A percentile compares a stretch with the other conserved stretches of the same genome.
phyloP scores from a whole-genome alignment of 2,888 invertebrate species.

The Neria commutata region DNA sequence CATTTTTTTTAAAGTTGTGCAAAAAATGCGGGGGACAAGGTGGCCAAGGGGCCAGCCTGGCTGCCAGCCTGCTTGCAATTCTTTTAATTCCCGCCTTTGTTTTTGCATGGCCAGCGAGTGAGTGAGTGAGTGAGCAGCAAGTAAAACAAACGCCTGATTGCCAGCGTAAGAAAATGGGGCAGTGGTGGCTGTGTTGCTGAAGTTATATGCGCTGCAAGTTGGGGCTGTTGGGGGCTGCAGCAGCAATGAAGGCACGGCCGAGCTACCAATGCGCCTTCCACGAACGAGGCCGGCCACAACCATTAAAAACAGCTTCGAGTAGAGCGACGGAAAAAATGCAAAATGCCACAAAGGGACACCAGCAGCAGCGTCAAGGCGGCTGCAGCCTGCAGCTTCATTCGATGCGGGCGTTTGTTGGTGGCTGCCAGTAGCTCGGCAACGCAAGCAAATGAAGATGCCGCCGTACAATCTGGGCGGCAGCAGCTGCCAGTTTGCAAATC shows the following conservation, averaged over 20 bases:
- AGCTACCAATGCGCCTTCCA: no score
- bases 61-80: conserved; percentile 10
- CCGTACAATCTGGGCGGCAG: conserved; percentile 13
- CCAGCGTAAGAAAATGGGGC: neutral
- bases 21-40: conserved; percentile 7
- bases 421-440: conserved; percentile 15
- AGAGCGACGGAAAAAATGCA: neutral
- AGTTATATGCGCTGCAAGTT: no score
- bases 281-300: no score
- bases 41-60: neutral
- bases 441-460: conserved; percentile 51
- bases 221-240: no score
- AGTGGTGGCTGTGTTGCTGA: neutral
- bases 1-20: conserved; percentile 41
- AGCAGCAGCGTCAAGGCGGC: neutral
- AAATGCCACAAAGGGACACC: neutral
- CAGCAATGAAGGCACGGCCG: neutral
- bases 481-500: neutral
- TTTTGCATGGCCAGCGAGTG: conserved; percentile 1
- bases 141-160: neutral
- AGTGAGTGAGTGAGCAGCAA: neutral
- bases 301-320: no score
- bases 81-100: conserved; percentile 11
- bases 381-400: neutral
- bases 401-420: neutral